Evolutionary conservation across 2,888 invertebrate species (phyloP).

Genomic region (Andrena bucephala): DNA sequence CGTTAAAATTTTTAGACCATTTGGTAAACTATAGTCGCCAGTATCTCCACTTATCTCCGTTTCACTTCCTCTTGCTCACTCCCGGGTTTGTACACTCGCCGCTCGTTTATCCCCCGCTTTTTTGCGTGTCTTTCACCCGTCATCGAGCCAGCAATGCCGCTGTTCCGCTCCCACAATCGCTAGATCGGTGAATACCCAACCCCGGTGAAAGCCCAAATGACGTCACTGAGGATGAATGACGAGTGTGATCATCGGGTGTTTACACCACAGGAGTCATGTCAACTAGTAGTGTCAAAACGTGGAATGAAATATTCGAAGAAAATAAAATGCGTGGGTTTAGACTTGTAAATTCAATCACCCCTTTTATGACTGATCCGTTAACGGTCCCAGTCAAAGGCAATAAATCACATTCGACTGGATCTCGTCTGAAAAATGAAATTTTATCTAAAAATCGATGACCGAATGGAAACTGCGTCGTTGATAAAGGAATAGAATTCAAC

Average conservation of each 20-base stretch:
- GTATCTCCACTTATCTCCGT: background rate
- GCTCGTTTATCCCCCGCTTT: slow-evolving; percentile 36
- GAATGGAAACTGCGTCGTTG: slow-evolving; percentile 3
- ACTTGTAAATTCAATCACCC: slow-evolving; percentile 15
- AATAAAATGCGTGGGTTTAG: background rate
- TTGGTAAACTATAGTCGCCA: background rate
- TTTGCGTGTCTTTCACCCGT: slow-evolving; percentile 43
- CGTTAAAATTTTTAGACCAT: background rate
- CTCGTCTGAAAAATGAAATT: slow-evolving; percentile 35
- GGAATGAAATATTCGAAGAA: slow-evolving; percentile 14
- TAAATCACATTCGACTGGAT: background rate
- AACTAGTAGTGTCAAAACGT: background rate
- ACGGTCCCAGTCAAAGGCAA: slow-evolving; percentile 25
- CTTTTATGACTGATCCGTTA: slow-evolving; percentile 28
- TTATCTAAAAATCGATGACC: slow-evolving; percentile 24
- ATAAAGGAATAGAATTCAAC: slow-evolving; percentile 53
- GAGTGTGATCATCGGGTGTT: slow-evolving; percentile 17
- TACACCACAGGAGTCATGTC: no score
- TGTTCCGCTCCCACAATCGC: slow-evolving; percentile 20
- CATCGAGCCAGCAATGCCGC: slow-evolving; percentile 46
- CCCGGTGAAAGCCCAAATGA: background rate
- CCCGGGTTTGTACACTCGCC: background rate
- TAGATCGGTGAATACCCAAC: slow-evolving; percentile 51
- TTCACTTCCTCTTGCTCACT: background rate
- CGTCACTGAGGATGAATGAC: slow-evolving; percentile 15